A percentile compares a stretch with the other conserved stretches of the same genome.
These are phyloP conservation scores for Leptopilina syphax DNA, from an alignment of 2,888 invertebrate species.

Conservation along the genomic window DNA sequence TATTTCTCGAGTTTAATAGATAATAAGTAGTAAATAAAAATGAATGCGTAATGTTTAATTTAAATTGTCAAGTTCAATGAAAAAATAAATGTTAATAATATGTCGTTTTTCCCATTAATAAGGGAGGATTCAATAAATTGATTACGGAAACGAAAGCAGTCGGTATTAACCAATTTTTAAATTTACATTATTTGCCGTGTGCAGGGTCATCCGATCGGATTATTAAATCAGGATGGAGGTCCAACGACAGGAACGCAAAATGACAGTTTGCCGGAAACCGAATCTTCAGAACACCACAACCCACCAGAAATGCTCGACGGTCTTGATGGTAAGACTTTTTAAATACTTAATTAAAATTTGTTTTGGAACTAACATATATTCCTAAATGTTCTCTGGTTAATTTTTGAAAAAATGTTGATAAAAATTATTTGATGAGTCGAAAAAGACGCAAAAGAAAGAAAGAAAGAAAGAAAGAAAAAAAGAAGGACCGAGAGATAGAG, in stretches of 20 bases:
- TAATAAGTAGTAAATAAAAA: too few species aligned
- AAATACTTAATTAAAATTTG: constrained; percentile 60
- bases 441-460: neutral
- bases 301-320: constrained; percentile 76
- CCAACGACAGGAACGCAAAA: constrained; percentile 70
- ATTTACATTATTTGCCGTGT: constrained; percentile 47
- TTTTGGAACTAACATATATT: constrained; percentile 62
- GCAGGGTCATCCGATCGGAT: constrained; percentile 73
- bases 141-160: too few species aligned
- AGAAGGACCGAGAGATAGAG: constrained; percentile 38
- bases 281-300: constrained; percentile 74
- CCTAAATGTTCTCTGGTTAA: constrained; percentile 38
- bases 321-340: constrained; percentile 76
- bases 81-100: too few species aligned
- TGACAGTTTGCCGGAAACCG: constrained; percentile 72
- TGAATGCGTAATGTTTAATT: too few species aligned
- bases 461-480: neutral
- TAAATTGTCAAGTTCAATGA: too few species aligned
- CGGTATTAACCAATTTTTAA: neutral
- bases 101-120: too few species aligned
- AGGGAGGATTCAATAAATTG: too few species aligned
- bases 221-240: constrained; percentile 73
- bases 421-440: too few species aligned
- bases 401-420: too few species aligned
- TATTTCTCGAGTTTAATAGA: too few species aligned